phyloP scores from a whole-genome alignment of 1,140 invertebrate genomes.

The Drosophila novamexicana region DNA sequence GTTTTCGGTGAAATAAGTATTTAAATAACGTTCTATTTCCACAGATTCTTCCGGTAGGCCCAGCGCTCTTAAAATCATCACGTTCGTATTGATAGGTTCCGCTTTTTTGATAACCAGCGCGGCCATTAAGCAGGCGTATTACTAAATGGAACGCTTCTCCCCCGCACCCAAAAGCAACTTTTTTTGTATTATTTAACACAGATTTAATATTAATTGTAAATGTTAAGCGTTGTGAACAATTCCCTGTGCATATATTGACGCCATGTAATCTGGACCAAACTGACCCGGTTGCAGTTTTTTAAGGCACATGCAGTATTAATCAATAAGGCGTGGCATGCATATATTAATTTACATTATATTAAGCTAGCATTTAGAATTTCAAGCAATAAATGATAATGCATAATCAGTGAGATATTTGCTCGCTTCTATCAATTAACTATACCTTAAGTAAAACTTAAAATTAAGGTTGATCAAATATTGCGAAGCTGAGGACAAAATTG shows the following conservation, averaged over 20 bases:
- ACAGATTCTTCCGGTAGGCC: constrained; percentile 84
- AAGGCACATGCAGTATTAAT: constrained; percentile 39
- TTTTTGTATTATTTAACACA: constrained; percentile 20
- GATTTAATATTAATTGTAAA: constrained; percentile 13
- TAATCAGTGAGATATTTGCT: constrained; percentile 26
- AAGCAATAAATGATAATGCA: constrained; percentile 63
- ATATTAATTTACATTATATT: constrained; percentile 16
- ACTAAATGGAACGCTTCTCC: constrained; percentile 47
- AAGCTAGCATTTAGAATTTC: constrained; percentile 57
- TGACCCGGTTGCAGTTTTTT: constrained; percentile 22
- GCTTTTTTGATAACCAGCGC: constrained; percentile 83
- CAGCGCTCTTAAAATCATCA: constrained; percentile 84
- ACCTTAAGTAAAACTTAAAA: constrained; percentile 20
- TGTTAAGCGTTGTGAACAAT: constrained; percentile 48
- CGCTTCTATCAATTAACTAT: constrained; percentile 33
- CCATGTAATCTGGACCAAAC: constrained; percentile 15
- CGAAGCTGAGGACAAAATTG: constrained; percentile 44
- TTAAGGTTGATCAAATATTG: constrained; percentile 39
- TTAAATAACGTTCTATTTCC: not conserved
- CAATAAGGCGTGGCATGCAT: constrained; percentile 43
- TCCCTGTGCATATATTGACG: constrained; percentile 38
- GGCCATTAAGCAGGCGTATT: constrained; percentile 83
- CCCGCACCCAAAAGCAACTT: not conserved
- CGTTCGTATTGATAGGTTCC: constrained; percentile 80
- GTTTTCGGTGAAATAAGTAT: not conserved